A percentile compares a stretch with the other conserved stretches of the same genome.
Conservation (phyloP, 2,888 invertebrate genomes). For the Agriopis aurantiaria region DNA sequence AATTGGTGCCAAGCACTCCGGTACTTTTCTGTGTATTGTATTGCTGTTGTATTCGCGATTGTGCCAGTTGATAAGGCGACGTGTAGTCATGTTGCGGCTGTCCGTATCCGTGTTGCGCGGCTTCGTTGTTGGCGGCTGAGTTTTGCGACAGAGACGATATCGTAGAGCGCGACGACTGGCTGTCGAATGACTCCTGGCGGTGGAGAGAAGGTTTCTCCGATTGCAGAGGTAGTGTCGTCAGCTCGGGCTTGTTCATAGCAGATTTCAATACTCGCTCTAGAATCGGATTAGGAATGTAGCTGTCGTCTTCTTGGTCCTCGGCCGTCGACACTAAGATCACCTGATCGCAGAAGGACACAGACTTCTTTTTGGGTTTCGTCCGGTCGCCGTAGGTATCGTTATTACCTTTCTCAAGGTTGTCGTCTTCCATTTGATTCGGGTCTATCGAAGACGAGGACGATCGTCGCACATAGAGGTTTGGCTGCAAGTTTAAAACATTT, state of each 20-base stretch:
- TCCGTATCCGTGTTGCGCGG: slow-evolving; percentile 72
- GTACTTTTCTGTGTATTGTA: slow-evolving; percentile 70
- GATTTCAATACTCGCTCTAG: slow-evolving; percentile 94
- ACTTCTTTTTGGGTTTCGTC: slow-evolving; percentile 93
- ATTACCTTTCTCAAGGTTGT: slow-evolving; percentile 67
- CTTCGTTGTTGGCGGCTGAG: slow-evolving; percentile 69
- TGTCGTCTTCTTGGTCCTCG: slow-evolving; percentile 96
- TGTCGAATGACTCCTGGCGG: slow-evolving; percentile 82
- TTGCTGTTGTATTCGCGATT: slow-evolving; percentile 71
- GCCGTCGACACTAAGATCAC: slow-evolving; percentile 97
- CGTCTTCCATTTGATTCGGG: slow-evolving; percentile 77
- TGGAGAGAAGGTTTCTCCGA: slow-evolving; percentile 80
- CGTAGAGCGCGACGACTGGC: slow-evolving; percentile 82
- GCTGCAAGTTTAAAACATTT: slow-evolving; percentile 80
- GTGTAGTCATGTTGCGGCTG: slow-evolving; percentile 74
- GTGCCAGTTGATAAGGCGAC: slow-evolving; percentile 70
- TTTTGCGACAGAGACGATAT: slow-evolving; percentile 82
- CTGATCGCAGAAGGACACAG: slow-evolving; percentile 97
- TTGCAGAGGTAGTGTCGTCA: slow-evolving; percentile 82
- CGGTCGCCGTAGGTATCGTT: slow-evolving; percentile 79
- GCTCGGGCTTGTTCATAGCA: slow-evolving; percentile 91
- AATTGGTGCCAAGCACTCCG: slow-evolving; percentile 67
- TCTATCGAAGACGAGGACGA: slow-evolving; percentile 79
- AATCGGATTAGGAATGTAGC: slow-evolving; percentile 96
- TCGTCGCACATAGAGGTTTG: slow-evolving; percentile 71